Conservation (phyloP, 2,113 vertebrate species). For the Orientallactaga bullata region DNA sequence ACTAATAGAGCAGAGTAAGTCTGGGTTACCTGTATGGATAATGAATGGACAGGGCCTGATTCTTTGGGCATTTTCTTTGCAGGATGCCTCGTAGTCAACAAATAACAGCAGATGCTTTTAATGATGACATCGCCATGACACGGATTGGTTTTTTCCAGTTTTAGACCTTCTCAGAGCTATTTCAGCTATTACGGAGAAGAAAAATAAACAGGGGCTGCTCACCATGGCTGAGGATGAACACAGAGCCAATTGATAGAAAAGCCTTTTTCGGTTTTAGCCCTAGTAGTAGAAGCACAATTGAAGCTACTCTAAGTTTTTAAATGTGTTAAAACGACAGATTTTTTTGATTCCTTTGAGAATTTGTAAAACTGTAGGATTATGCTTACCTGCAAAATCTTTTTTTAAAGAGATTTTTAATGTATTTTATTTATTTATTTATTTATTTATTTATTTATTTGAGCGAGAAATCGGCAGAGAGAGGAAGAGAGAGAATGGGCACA, state of each 20-base stretch:
- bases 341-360: background rate
- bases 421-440: no score
- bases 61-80: conserved; percentile 81
- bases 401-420: no score
- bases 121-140: conserved; percentile 73
- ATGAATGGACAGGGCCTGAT: conserved; percentile 75
- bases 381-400: background rate
- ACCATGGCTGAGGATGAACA: conserved; percentile 29
- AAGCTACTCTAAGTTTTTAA: background rate
- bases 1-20: conserved; percentile 73
- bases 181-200: conserved; percentile 79
- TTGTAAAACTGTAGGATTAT: background rate
- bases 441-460: no score
- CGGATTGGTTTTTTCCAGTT: conserved; percentile 73
- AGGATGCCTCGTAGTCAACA: conserved; percentile 81
- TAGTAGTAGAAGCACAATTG: background rate
- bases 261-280: background rate
- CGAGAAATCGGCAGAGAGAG: no score
- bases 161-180: conserved; percentile 71
- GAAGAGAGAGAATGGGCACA: no score
- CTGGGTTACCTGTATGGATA: conserved; percentile 76
- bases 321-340: conserved; percentile 4
- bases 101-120: conserved; percentile 81
- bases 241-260: conserved; percentile 38
- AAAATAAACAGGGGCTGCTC: conserved; percentile 57